These are phyloP conservation scores for Teinopalpus imperialis DNA, from an alignment of 2,888 invertebrate genomes.

Conservation along the genomic window DNA sequence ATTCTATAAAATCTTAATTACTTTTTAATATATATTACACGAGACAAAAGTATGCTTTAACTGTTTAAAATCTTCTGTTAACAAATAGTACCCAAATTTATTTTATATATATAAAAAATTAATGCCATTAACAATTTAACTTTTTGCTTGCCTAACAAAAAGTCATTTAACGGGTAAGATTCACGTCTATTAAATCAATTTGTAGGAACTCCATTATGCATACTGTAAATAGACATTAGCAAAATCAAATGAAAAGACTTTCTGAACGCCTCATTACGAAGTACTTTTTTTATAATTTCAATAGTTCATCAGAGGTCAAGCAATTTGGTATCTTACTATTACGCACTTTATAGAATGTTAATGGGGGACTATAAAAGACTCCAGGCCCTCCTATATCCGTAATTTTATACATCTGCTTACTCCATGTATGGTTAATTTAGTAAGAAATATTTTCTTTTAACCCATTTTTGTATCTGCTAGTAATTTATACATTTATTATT, in stretches of 20 bases:
- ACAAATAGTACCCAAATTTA: no score
- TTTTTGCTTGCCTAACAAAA: background rate
- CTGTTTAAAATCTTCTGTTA: no score
- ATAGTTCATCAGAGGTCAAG: slow-evolving; percentile 35
- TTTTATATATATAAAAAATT: no score
- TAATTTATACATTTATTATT: no score
- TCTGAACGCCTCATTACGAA: slow-evolving; percentile 28
- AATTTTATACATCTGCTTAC: slow-evolving; percentile 9
- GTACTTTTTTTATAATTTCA: slow-evolving; percentile 32
- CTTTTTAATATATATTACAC: no score
- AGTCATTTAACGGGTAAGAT: slow-evolving; percentile 1
- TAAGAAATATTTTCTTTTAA: slow-evolving; percentile 10
- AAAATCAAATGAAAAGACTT: slow-evolving; percentile 16
- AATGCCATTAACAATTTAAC: no score
- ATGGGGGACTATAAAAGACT: slow-evolving; percentile 23
- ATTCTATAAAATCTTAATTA: no score
- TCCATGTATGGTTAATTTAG: slow-evolving; percentile 16
- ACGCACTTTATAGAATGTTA: slow-evolving; percentile 26
- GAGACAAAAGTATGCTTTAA: no score
- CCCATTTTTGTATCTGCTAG: background rate
- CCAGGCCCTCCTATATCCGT: slow-evolving; percentile 15
- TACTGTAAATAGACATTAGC: slow-evolving; percentile 20
- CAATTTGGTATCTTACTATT: slow-evolving; percentile 36
- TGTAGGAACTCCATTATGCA: slow-evolving; percentile 3
- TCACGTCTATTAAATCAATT: slow-evolving; percentile 16